These are phyloP conservation scores for Phengaris arion DNA, from an alignment of 2,888 invertebrate species.

Conservation along the genomic window DNA sequence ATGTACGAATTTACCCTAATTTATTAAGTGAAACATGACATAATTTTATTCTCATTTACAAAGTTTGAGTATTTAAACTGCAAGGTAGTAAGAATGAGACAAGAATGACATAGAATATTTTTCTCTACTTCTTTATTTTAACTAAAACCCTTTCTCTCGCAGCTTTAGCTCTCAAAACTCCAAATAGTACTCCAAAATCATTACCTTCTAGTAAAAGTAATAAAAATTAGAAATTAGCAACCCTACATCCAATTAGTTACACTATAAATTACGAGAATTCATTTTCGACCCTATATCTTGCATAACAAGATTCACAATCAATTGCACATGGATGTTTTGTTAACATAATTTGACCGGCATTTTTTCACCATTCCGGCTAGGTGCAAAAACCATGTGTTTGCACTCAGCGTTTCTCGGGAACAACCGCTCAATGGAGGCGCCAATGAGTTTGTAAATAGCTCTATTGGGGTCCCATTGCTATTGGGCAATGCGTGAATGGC, in stretches of 20 bases:
- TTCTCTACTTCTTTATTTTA: too few species aligned
- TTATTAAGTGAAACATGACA: not conserved
- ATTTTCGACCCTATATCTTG: not conserved
- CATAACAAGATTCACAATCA: not conserved
- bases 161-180: not conserved
- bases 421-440: slow-evolving; percentile 22
- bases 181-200: not conserved
- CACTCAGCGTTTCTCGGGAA: slow-evolving; percentile 32
- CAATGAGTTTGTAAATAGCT: slow-evolving; percentile 27
- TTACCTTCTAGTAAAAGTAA: not conserved
- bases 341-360: slow-evolving; percentile 26
- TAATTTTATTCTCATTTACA: too few species aligned
- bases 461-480: slow-evolving; percentile 2
- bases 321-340: not conserved
- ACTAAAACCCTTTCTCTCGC: too few species aligned
- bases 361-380: slow-evolving; percentile 35
- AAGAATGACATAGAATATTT: too few species aligned
- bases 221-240: not conserved
- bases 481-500: not conserved
- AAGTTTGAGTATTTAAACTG: too few species aligned
- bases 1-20: not conserved
- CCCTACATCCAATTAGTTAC: slow-evolving; percentile 25
- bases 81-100: too few species aligned
- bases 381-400: slow-evolving; percentile 39
- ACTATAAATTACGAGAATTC: not conserved